Evolutionary conservation across 2,113 vertebrate genomes (phyloP).

Genomic region (Puntigrus tetrazona): DNA sequence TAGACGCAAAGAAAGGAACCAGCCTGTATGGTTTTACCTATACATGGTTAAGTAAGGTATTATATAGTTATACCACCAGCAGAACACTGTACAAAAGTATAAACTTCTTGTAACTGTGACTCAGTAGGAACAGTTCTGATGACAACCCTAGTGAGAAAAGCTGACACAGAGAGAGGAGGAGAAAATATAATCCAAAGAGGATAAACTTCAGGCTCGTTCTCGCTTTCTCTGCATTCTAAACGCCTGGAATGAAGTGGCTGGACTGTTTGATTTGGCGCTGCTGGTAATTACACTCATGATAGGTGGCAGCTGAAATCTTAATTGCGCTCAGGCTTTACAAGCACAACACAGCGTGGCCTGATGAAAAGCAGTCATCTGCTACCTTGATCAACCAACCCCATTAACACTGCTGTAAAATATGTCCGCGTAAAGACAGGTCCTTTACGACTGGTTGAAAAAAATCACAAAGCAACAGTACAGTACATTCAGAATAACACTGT

Average conservation of each 20-base stretch:
- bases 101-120: not conserved
- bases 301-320: constrained; percentile 50
- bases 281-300: constrained; percentile 53
- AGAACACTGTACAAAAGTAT: not conserved
- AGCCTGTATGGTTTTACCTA: not conserved
- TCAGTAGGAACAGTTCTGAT: not conserved
- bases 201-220: constrained; percentile 4
- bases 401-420: constrained; percentile 28
- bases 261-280: constrained; percentile 42
- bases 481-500: not conserved
- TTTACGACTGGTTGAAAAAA: not conserved
- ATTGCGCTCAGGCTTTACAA: constrained; percentile 49
- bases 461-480: not conserved
- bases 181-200: constrained; percentile 28
- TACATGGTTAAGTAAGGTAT: not conserved
- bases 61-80: not conserved
- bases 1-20: not conserved
- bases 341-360: constrained; percentile 33
- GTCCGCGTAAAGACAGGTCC: not conserved
- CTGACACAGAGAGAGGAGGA: not conserved
- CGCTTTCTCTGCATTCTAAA: not conserved
- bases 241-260: not conserved
- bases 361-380: constrained; percentile 54
- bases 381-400: constrained; percentile 44
- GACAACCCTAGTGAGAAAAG: not conserved